Percentiles rank a stretch among this genome's conserved stretches.
Evolutionary conservation across 2,888 invertebrate genomes (phyloP).

Genomic region (Nephrotoma flavescens): DNA sequence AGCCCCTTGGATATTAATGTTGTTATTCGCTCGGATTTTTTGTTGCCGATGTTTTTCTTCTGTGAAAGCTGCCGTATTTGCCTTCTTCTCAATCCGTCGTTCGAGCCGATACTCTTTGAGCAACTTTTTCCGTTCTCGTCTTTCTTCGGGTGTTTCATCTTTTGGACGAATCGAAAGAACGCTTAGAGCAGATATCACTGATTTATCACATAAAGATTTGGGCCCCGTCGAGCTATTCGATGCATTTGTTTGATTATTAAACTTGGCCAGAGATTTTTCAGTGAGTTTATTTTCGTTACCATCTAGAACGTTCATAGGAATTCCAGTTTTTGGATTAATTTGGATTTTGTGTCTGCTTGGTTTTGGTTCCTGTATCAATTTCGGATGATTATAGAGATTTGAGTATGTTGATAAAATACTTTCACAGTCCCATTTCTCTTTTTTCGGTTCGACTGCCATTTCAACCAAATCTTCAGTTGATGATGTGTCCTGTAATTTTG

Average conservation of each 20-base stretch:
- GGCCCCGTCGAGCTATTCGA: constrained; percentile 29
- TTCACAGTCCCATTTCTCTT: constrained; percentile 79
- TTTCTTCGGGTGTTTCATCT: constrained; percentile 64
- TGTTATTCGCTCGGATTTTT: constrained; percentile 62
- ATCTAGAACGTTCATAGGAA: constrained; percentile 52
- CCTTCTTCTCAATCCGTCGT: constrained; percentile 66
- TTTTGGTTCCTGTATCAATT: constrained; percentile 56
- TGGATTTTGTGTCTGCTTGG: constrained; percentile 42
- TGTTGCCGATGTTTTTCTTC: constrained; percentile 71
- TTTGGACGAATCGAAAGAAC: constrained; percentile 54
- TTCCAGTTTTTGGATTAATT: constrained; percentile 56
- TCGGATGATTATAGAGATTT: constrained; percentile 84
- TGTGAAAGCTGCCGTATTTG: constrained; percentile 67
- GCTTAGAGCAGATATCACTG: constrained; percentile 52
- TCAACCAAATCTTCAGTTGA: constrained; percentile 44
- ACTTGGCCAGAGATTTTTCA: constrained; percentile 47
- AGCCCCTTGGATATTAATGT: constrained; percentile 57
- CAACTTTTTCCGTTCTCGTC: constrained; percentile 57
- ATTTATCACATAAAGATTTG: constrained; percentile 44
- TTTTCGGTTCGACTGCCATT: constrained; percentile 43
- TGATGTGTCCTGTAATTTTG: constrained; percentile 25
- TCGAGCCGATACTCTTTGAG: constrained; percentile 67
- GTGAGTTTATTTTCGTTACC: constrained; percentile 49
- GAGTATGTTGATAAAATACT: constrained; percentile 82
- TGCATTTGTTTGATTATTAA: constrained; percentile 34